Percentiles rank a stretch among this genome's conserved stretches.
These are phyloP conservation scores for Eupsilia transversa DNA, from an alignment of 2,888 invertebrate genomes.

Conservation along the genomic window DNA sequence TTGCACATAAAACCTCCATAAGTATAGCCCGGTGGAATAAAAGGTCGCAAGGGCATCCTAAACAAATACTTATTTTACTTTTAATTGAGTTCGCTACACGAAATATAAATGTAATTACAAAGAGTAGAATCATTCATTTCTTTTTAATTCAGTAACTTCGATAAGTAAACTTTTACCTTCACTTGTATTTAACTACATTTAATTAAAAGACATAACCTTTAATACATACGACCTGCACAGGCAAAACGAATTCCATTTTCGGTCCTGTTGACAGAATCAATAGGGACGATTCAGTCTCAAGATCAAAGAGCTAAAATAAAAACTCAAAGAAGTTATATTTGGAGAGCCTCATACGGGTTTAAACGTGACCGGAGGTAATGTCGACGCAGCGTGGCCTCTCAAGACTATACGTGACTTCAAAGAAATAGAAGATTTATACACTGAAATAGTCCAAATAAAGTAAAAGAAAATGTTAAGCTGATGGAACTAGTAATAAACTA, in stretches of 20 bases:
- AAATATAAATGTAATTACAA: constrained; percentile 29
- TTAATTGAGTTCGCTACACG: constrained; percentile 18
- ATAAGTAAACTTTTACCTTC: not conserved
- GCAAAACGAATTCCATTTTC: not conserved
- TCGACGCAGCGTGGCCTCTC: constrained; percentile 34
- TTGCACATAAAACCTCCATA: not conserved
- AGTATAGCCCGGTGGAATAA: not conserved
- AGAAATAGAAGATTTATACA: constrained; percentile 24
- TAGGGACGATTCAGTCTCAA: constrained; percentile 21
- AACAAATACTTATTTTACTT: constrained; percentile 35
- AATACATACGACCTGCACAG: not conserved
- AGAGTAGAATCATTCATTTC: not conserved
- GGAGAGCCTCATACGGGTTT: constrained; percentile 2
- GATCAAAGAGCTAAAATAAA: constrained; percentile 23
- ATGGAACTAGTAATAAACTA: constrained; percentile 51
- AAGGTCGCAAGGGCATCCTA: constrained; percentile 36
- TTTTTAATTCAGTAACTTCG: constrained; percentile 18
- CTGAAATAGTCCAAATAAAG: constrained; percentile 25
- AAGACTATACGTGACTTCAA: constrained; percentile 43
- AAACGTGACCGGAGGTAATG: constrained; percentile 49
- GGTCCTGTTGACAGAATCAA: not conserved
- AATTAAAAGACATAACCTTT: not conserved
- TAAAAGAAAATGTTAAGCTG: constrained; percentile 33
- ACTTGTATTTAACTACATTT: not conserved
- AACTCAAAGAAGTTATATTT: constrained; percentile 21